These are phyloP conservation scores for Nothura maculosa DNA, from an alignment of 2,797 vertebrate genomes.

Conservation along the genomic window DNA sequence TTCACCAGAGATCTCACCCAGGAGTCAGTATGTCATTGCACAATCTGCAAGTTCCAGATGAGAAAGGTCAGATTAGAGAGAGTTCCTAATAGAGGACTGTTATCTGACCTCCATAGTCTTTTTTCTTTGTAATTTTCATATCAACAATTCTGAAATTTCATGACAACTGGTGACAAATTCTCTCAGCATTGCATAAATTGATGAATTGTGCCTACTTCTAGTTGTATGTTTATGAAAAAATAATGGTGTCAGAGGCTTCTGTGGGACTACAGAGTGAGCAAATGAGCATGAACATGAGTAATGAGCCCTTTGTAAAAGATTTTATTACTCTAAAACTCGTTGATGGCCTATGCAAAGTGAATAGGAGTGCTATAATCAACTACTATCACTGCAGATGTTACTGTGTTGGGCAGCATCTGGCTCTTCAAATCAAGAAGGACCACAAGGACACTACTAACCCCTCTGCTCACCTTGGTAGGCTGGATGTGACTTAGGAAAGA, in stretches of 20 bases:
- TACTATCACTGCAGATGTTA: background rate
- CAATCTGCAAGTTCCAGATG: background rate
- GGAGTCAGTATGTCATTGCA: background rate
- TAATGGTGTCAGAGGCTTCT: background rate
- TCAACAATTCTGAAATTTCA: background rate
- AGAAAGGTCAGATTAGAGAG: background rate
- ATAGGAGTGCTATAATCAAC: background rate
- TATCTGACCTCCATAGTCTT: background rate
- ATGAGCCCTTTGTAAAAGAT: background rate
- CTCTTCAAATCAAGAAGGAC: background rate
- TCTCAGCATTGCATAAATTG: background rate
- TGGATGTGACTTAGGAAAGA: background rate
- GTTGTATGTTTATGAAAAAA: background rate
- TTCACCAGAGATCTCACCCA: background rate
- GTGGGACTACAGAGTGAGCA: background rate
- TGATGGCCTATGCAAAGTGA: background rate
- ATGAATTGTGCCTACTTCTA: background rate
- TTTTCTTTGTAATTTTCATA: background rate
- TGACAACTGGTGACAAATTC: background rate
- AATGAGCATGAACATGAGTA: background rate
- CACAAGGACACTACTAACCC: background rate
- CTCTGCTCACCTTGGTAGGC: background rate
- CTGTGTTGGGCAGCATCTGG: background rate
- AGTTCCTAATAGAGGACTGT: background rate
- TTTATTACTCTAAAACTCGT: background rate